Percentiles rank a stretch among this genome's conserved stretches.
Conservation (phyloP, 2,113 vertebrate species). For the Aythya baeri region DNA sequence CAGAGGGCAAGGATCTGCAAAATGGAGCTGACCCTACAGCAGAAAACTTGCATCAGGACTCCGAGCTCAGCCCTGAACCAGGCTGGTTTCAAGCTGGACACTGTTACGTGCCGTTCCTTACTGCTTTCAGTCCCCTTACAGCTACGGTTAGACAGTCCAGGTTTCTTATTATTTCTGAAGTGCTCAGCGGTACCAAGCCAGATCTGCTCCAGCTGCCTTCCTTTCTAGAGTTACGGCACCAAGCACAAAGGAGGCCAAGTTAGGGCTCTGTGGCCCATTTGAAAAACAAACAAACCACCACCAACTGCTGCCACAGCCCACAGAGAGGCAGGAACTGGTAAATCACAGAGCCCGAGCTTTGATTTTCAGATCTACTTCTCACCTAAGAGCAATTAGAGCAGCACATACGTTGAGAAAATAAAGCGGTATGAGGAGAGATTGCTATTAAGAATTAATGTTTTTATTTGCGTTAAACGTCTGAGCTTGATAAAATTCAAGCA, state of each 20-base stretch:
- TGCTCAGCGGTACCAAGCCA: not conserved
- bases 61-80: not conserved
- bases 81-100: not conserved
- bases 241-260: not conserved
- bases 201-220: not conserved
- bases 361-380: not conserved
- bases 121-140: not conserved
- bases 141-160: not conserved
- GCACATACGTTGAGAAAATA: not conserved
- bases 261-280: not conserved
- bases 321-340: not conserved
- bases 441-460: slow-evolving; percentile 25
- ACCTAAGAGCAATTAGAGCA: not conserved
- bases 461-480: not conserved
- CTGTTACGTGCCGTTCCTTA: not conserved
- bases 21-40: not conserved
- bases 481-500: not conserved
- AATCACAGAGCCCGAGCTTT: not conserved
- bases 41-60: not conserved
- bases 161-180: not conserved
- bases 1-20: not conserved
- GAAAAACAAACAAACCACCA: not conserved
- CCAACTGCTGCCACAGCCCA: not conserved
- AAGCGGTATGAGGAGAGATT: not conserved
- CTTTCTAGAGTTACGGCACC: not conserved